Conservation (phyloP, 1,140 invertebrate species). For the Drosophila trapezifrons region DNA sequence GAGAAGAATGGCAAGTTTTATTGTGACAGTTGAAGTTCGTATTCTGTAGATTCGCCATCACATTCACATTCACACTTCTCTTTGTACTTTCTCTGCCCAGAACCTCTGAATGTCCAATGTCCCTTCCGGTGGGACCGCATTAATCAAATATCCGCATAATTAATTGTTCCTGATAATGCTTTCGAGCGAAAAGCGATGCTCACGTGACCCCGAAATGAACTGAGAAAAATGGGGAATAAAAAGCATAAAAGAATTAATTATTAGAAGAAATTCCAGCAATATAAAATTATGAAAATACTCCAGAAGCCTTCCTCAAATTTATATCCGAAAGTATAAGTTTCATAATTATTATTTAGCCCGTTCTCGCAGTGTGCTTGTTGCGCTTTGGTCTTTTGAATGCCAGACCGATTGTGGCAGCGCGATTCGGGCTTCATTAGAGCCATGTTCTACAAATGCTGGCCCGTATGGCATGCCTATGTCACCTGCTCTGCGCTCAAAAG, state of each 20-base stretch:
- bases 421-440: slow-evolving; percentile 71
- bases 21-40: slow-evolving; percentile 73
- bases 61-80: slow-evolving; percentile 11
- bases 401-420: slow-evolving; percentile 27
- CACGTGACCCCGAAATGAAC: slow-evolving; percentile 29
- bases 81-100: slow-evolving; percentile 1
- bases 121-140: slow-evolving; percentile 30
- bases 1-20: slow-evolving; percentile 69
- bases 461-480: slow-evolving; percentile 42
- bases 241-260: not conserved
- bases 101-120: slow-evolving; percentile 18
- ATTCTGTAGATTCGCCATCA: slow-evolving; percentile 28
- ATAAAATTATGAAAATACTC: no score
- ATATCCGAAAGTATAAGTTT: no score
- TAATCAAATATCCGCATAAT: slow-evolving; percentile 77
- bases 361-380: slow-evolving; percentile 46
- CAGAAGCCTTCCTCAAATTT: no score
- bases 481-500: slow-evolving; percentile 46
- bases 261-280: no score
- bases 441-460: slow-evolving; percentile 48
- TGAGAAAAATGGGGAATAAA: not conserved
- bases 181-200: slow-evolving; percentile 22
- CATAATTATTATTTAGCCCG: no score
- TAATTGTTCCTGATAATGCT: slow-evolving; percentile 45
- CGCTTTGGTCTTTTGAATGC: slow-evolving; percentile 42